Base-by-base conservation (phyloP, 2,797 vertebrate species). In the Euthynnus affinis region DNA sequence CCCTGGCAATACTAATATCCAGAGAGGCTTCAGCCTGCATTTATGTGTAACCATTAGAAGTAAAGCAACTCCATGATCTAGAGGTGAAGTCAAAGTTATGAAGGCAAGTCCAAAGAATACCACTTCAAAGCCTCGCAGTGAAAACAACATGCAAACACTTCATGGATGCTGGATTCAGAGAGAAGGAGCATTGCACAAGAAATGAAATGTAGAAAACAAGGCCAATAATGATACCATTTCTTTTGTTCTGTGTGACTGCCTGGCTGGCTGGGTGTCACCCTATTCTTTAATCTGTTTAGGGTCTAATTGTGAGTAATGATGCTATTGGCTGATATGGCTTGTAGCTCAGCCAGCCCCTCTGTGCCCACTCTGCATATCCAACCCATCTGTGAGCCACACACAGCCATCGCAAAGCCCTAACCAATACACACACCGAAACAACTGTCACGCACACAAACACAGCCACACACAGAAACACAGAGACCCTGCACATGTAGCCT, bases 271-370 rank as follows among this genome's bases (percentile, higher is more conserved):
- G 15, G 68, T 78, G 82, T 88, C 81, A 56, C 81, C 84, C 81
- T 79, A 71, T 84, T 87, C 81, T 88, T 91, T 87, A 89, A 89
- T 90, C 86, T 87, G 87, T 91, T 92, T 83, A 85, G 82, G 71
- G 69, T 88, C 80, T 93, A 93, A 94, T 93, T 93, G 92, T 91
- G 90, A 94, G 91, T 90, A 92, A 94, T 92, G 83, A 89, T 59
- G 81, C 84, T 79, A 85, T 92, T 89, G 88, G 89, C 82, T 90
- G 87, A 89, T 83, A 85, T 68, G 85, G 87, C 78, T 83, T 71
- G 89, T 81, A 76, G 86, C 84, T 87, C 92, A 74, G 88, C 85
- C 87, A 89, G 75, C 80, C 87, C 74, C 87, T 88, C 88, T 80
- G 88, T 90, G 87, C 88, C 87, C 85, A 91, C 78, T 32, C 88